These are phyloP conservation scores for Hirudo medicinalis DNA, from an alignment of 1,140 invertebrate genomes.

Conservation along the genomic window DNA sequence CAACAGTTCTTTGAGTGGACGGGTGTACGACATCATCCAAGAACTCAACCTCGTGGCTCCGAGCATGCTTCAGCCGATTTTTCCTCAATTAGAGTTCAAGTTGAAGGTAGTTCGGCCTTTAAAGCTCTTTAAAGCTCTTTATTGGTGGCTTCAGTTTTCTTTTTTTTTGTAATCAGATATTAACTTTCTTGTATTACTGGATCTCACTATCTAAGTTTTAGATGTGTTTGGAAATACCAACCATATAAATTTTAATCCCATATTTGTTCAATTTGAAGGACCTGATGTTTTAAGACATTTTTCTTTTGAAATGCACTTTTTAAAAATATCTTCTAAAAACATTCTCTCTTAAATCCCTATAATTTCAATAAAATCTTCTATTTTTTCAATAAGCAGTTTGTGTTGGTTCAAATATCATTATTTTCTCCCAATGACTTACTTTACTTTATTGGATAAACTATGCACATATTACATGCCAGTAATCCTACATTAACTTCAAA, in stretches of 20 bases:
- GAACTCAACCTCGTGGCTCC: slow-evolving; percentile 88
- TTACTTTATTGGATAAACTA: no score
- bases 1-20: slow-evolving; percentile 38
- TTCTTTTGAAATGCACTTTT: no score
- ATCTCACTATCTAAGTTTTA: neutral
- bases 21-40: slow-evolving; percentile 84
- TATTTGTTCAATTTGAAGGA: neutral
- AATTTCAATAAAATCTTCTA: no score
- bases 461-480: no score
- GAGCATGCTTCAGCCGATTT: slow-evolving; percentile 66
- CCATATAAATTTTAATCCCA: no score
- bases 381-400: neutral
- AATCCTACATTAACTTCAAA: no score
- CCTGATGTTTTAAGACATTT: neutral
- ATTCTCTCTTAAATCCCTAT: neutral
- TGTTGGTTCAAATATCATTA: no score
- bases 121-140: no score
- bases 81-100: slow-evolving; percentile 81
- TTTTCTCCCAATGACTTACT: no score
- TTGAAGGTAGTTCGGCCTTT: slow-evolving; percentile 34
- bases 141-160: no score
- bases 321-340: no score
- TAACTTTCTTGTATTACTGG: neutral
- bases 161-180: neutral
- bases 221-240: no score